Base-by-base conservation (phyloP, 2,797 vertebrate species). In the Rhinatrema bivittatum region DNA sequence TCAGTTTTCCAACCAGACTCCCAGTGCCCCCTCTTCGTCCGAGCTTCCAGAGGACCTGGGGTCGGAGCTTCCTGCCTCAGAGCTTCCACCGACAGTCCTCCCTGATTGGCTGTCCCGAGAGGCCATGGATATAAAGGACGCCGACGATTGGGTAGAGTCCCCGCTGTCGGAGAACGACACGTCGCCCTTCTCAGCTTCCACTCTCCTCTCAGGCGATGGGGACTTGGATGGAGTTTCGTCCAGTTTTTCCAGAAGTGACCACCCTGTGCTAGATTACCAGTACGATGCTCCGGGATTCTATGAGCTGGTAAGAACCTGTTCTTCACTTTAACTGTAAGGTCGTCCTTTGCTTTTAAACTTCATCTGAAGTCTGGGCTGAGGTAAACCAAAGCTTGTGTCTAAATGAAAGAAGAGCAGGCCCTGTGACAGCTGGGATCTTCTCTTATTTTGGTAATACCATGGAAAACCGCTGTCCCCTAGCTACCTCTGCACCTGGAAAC, bases 171-270 rank as follows among this genome's bases (percentile, higher is more conserved):
- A 91, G 69, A 94, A 91, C 8, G 89, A 94, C 54, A 83, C 76
- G 0, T 67, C 84, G 21, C 61, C 87, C 5, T 91, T 89, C 68
- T 95, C 91, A 32, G 87, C 91, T 21, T 84, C 89, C 28, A 86
- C 88, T 12, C 71, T 96, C 53, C 78, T 98, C 33, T 98, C 95
- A 14, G 93, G 94, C 21, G 94, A 97, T 11, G 93, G 94, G 0
- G 93, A 98, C 66, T 80, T 81, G 1, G 87, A 94, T 48, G 84
- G 69, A 5, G 68, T 71, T 30, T 61, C 80, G 14, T 76, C 86
- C 9, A 74, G 82, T n/a, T 91, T 88, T 46, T 79, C 86, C 30
- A 82, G 79, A 20, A 80, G 92, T 42, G 57, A 82, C 37, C 87
- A 88, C 39, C 83, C 81, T 29, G 87, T 89, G 59, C 62, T 89